phyloP scores from a whole-genome alignment of 1,140 invertebrate genomes.

The Apocrypta bakeri region DNA sequence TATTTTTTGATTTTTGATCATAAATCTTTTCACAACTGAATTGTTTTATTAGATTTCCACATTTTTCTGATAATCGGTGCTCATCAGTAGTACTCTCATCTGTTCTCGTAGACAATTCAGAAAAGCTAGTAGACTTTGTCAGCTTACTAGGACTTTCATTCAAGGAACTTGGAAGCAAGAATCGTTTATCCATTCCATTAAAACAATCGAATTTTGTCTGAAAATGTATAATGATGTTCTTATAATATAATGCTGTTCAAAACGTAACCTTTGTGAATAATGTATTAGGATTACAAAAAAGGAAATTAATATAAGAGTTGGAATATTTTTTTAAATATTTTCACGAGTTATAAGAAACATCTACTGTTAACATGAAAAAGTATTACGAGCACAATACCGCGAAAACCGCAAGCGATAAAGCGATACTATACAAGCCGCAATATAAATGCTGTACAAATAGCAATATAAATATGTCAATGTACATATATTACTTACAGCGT shows the following conservation, averaged over 20 bases:
- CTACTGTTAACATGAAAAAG: too few relatives aligned
- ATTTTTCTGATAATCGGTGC: slow-evolving; percentile 38
- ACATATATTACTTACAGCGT: too few relatives aligned
- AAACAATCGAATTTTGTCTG: not conserved
- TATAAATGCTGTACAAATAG: too few relatives aligned
- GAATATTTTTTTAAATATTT: not conserved
- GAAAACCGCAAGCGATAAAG: too few relatives aligned
- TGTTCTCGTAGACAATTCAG: slow-evolving; percentile 54
- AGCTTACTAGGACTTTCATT: slow-evolving; percentile 53
- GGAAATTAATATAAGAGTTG: not conserved
- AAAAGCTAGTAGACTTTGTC: slow-evolving; percentile 56
- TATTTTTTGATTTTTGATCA: slow-evolving; percentile 48
- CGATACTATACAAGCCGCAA: too few relatives aligned
- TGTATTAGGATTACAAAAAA: not conserved
- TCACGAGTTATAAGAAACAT: too few relatives aligned
- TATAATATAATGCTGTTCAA: not conserved
- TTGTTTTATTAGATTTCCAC: slow-evolving; percentile 55
- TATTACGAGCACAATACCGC: too few relatives aligned
- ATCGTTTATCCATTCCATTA: slow-evolving; percentile 61
- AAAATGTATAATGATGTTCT: not conserved
- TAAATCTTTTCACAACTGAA: slow-evolving; percentile 62
- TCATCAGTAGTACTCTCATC: slow-evolving; percentile 51
- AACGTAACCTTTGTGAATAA: slow-evolving; percentile 1
- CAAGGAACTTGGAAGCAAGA: slow-evolving; percentile 53
- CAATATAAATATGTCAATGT: too few relatives aligned